Evolutionary conservation across 2,888 invertebrate species (phyloP).

Genomic region (Rotaria macrura): DNA sequence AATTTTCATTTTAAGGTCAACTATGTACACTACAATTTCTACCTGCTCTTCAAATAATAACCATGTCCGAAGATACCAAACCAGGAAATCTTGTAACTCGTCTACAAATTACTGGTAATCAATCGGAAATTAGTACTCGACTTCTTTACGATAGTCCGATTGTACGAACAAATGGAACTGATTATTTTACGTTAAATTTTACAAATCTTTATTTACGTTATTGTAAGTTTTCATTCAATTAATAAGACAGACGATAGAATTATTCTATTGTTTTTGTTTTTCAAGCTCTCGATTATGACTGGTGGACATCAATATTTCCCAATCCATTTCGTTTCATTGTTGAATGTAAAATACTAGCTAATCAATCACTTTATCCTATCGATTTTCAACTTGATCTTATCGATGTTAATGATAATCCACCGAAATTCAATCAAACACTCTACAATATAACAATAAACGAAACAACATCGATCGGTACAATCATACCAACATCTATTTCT

Average conservation of each 20-base stretch:
- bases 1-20: not conserved
- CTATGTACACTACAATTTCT: constrained; percentile 2
- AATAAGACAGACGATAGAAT: not conserved
- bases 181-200: constrained; percentile 17
- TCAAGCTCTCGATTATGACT: not conserved
- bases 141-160: not conserved
- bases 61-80: not conserved
- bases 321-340: constrained; percentile 18
- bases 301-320: not conserved
- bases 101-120: not conserved
- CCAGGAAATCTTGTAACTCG: not conserved
- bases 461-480: not conserved
- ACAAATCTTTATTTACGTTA: constrained; percentile 17
- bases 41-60: not conserved
- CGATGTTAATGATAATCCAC: constrained; percentile 11
- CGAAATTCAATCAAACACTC: not conserved
- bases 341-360: not conserved
- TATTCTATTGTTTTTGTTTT: not conserved
- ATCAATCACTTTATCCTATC: not conserved
- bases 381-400: not conserved
- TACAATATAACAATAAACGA: not conserved
- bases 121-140: not conserved
- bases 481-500: not conserved
- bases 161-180: constrained; percentile 11
- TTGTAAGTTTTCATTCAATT: not conserved